Percentiles rank a stretch among this genome's conserved stretches.
Evolutionary conservation across 2,888 invertebrate species (phyloP).

Genomic region (Chaetoderma sp.): DNA sequence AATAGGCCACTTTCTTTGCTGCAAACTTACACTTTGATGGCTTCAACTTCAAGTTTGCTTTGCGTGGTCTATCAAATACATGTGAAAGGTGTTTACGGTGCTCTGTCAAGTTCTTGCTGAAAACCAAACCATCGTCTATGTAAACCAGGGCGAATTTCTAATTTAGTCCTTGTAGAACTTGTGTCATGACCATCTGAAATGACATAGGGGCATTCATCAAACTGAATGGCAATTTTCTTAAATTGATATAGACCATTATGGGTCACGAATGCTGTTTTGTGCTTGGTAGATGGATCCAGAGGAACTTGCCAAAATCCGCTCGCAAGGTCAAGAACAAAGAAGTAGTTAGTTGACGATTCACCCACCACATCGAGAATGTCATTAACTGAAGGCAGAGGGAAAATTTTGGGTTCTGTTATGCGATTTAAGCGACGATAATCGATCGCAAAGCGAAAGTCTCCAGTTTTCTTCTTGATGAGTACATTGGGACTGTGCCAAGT

Average conservation of each 20-base stretch:
- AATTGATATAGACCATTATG: slow-evolving; percentile 1
- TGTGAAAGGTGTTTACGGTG: neutral
- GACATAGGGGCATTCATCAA: neutral
- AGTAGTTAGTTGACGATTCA: slow-evolving; percentile 20
- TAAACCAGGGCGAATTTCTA: slow-evolving; percentile 21
- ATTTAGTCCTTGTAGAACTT: slow-evolving; percentile 5
- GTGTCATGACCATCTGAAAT: slow-evolving; percentile 2
- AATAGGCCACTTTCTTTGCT: neutral
- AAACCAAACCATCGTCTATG: slow-evolving; percentile 15
- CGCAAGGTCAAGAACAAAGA: slow-evolving; percentile 17
- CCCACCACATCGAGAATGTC: slow-evolving; percentile 23
- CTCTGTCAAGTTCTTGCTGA: neutral
- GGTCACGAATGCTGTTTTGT: slow-evolving; percentile 8
- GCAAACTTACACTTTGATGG: slow-evolving; percentile 1
- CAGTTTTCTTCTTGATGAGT: neutral
- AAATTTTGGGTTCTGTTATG: slow-evolving; percentile 12
- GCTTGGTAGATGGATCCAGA: neutral
- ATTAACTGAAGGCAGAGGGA: slow-evolving; percentile 20
- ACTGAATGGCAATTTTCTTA: neutral
- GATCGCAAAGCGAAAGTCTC: slow-evolving; percentile 7
- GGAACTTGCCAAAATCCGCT: slow-evolving; percentile 14
- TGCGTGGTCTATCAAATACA: neutral
- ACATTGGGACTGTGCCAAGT: slow-evolving; percentile 2
- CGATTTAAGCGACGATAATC: slow-evolving; percentile 16
- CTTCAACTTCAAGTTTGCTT: slow-evolving; percentile 8